Conservation (phyloP, 1,140 invertebrate species). For the Latrodectus geometricus region DNA sequence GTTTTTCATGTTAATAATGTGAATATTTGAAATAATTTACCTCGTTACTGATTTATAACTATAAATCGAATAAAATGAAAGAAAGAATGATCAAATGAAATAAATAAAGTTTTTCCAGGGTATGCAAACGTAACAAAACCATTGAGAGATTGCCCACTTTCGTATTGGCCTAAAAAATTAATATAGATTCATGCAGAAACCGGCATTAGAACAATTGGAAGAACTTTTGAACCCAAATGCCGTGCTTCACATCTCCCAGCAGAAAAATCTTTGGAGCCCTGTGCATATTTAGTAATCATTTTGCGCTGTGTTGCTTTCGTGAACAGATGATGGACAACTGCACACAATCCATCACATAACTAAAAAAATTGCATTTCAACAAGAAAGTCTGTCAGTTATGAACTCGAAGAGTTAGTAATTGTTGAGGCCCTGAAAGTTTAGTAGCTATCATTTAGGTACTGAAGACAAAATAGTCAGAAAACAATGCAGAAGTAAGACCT, state of each 20-base stretch:
- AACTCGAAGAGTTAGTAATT: slow-evolving; percentile 18
- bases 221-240: slow-evolving; percentile 59
- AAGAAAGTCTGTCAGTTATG: slow-evolving; percentile 19
- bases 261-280: slow-evolving; percentile 11
- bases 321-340: slow-evolving; percentile 63
- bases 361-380: slow-evolving; percentile 7
- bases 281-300: slow-evolving; percentile 68
- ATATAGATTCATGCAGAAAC: slow-evolving; percentile 66
- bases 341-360: slow-evolving; percentile 1
- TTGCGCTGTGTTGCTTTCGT: slow-evolving; percentile 70
- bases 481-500: slow-evolving; percentile 23
- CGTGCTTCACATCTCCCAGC: slow-evolving; percentile 64
- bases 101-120: slow-evolving; percentile 49
- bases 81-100: no score
- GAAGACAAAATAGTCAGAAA: slow-evolving; percentile 27
- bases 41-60: no score
- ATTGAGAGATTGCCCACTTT: slow-evolving; percentile 68
- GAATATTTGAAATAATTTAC: no score
- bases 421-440: slow-evolving; percentile 29
- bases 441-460: slow-evolving; percentile 4
- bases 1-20: no score
- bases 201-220: slow-evolving; percentile 68
- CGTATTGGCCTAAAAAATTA: slow-evolving; percentile 66
- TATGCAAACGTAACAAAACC: slow-evolving; percentile 65
- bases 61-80: no score